These are phyloP conservation scores for Hemicordylus capensis DNA, from an alignment of 2,113 vertebrate genomes.

Conservation along the genomic window DNA sequence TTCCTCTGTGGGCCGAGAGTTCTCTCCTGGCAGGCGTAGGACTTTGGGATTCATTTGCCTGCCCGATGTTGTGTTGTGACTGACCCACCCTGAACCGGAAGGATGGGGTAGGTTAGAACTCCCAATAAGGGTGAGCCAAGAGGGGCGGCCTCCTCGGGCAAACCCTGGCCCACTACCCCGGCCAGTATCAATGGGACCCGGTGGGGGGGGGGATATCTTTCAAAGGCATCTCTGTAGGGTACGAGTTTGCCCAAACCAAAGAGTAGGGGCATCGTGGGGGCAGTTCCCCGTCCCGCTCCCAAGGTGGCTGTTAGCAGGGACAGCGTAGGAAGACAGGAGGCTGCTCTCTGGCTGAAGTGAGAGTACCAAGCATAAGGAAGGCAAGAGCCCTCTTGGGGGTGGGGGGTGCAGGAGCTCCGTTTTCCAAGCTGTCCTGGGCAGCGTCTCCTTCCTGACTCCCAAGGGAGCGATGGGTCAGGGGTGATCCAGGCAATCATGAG, in stretches of 20 bases:
- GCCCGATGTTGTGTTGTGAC: neutral
- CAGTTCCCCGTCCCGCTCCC: too few species aligned
- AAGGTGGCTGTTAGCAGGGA: neutral
- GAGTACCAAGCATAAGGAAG: too few species aligned
- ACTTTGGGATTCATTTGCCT: too few species aligned
- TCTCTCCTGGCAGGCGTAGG: neutral
- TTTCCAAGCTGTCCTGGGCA: neutral
- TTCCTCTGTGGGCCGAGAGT: too few species aligned
- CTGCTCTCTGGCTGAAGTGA: neutral
- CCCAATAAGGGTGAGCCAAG: too few species aligned
- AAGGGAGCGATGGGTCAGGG: neutral
- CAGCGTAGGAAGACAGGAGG: neutral
- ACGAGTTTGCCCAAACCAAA: too few species aligned
- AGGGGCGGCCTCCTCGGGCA: too few species aligned
- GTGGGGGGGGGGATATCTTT: neutral
- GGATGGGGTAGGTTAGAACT: neutral
- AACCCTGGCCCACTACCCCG: too few species aligned
- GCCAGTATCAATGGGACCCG: too few species aligned
- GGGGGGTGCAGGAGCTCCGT: neutral
- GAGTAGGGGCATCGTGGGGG: neutral
- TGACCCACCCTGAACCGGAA: neutral
- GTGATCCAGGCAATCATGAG: too few species aligned
- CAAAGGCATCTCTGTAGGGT: too few species aligned
- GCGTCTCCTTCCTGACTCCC: neutral
- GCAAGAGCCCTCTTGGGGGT: too few species aligned